Base-by-base conservation (phyloP, 2,888 invertebrate species). In the Dolichopus griseipennis region DNA sequence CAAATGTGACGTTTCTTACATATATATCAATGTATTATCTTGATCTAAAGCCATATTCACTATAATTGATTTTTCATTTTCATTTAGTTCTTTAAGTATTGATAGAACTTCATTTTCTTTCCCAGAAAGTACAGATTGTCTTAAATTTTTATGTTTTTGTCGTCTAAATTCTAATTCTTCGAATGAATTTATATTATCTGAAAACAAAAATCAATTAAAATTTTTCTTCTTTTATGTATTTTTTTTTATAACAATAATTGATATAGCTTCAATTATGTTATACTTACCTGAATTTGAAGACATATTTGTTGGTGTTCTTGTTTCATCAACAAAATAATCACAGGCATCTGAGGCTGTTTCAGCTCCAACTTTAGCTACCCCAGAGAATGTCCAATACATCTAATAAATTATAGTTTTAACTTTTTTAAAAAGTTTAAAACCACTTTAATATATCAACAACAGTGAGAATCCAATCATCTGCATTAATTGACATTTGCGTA, bases 41-140 rank as follows among this genome's bases (percentile, higher is more conserved):
- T 95, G 95, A 70, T 89, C 90, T 0, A 93, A 93, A 4, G 94
- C 90, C 84, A 93, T 87, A 79, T 96, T 96, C 72, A 93, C 87
- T 67, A 95, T 85, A 66, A 88, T 86, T 67, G 89, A 89, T 0
- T 90, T 87, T 73, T 88, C 87, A 68, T 83, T 78, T 0, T 87
- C 88, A n/a, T 52, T 52, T 66, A 90, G 81, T 8, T 88, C 85
- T 66, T 87, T 84, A 68, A 95, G 83, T 69, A 90, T 52, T 18
- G 52, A 52, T 18, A 18, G 2, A 52, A 92, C 88, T 52, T 86
- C 85, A 20, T 83, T 81, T 6, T 85, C 84, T 76, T 94, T 93
- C 0, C 90, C 91, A n/a, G 87, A 85, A 67, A 85, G 83, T 72
- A 93, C 90, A 65, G 92, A 88, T 74, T 91, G 90, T 15, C 93